Conservation (phyloP, 1,140 invertebrate species). For the Leptonema lineaticorne region DNA sequence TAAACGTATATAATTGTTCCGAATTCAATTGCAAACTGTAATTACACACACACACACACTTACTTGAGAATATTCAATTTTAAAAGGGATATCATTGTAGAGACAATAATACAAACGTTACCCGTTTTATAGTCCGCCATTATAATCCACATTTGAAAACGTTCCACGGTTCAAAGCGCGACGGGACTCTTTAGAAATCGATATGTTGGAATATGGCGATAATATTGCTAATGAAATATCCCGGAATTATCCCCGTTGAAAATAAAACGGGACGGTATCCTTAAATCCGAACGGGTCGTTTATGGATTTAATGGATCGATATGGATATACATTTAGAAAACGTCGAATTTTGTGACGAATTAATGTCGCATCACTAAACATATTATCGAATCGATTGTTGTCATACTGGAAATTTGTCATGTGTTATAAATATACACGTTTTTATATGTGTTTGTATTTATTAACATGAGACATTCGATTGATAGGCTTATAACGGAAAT, state of each 20-base stretch:
- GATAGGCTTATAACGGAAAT: too few relatives aligned
- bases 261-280: background rate
- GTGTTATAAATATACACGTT: too few relatives aligned
- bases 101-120: too few relatives aligned
- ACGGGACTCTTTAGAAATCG: too few relatives aligned
- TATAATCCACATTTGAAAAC: background rate
- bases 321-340: too few relatives aligned
- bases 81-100: too few relatives aligned
- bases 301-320: background rate
- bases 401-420: background rate
- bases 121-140: background rate
- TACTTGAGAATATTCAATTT: too few relatives aligned
- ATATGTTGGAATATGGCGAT: background rate
- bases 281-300: background rate
- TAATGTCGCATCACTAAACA: background rate
- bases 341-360: background rate
- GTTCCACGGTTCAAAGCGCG: background rate
- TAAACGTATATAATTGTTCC: background rate
- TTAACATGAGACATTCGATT: too few relatives aligned
- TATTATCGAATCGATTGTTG: too few relatives aligned
- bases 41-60: background rate
- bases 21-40: background rate
- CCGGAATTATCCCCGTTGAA: background rate
- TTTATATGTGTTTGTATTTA: too few relatives aligned
- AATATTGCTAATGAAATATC: background rate